Percentiles rank a stretch among this genome's conserved stretches.
Conservation (phyloP, 2,113 vertebrate genomes). For the Albula goreensis region DNA sequence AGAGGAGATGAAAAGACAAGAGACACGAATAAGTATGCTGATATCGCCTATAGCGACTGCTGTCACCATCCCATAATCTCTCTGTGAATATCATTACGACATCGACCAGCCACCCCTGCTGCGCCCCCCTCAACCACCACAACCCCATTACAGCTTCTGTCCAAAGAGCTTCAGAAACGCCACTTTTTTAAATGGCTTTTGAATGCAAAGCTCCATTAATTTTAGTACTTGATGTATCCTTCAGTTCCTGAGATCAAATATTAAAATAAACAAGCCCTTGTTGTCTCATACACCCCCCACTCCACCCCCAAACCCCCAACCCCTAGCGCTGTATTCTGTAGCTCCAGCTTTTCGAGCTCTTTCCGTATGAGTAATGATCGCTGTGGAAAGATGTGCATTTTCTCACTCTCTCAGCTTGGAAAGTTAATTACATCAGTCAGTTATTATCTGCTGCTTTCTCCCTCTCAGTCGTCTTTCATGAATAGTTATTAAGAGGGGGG, state of each 20-base stretch:
- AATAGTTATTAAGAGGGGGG: too few species aligned
- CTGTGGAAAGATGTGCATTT: too few species aligned
- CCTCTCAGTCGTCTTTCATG: too few species aligned
- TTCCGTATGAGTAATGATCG: too few species aligned
- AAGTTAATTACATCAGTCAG: too few species aligned
- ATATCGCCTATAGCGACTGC: neutral
- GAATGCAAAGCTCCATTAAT: too few species aligned
- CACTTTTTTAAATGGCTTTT: neutral
- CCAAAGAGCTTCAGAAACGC: neutral
- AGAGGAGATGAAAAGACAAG: neutral
- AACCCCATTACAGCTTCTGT: neutral
- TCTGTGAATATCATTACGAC: neutral
- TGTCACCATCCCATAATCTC: conserved; percentile 1
- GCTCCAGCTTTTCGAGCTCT: too few species aligned
- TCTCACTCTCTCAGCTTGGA: too few species aligned
- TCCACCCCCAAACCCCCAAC: too few species aligned
- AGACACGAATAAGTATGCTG: neutral
- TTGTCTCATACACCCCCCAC: neutral
- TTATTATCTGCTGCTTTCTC: too few species aligned
- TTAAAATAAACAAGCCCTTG: neutral
- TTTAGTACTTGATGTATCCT: neutral
- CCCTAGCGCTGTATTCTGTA: too few species aligned
- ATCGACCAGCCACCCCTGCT: too few species aligned
- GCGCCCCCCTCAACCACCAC: neutral
- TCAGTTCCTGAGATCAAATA: neutral